These are phyloP conservation scores for Serrognathus titanus DNA, from an alignment of 2,888 invertebrate genomes.

Conservation along the genomic window DNA sequence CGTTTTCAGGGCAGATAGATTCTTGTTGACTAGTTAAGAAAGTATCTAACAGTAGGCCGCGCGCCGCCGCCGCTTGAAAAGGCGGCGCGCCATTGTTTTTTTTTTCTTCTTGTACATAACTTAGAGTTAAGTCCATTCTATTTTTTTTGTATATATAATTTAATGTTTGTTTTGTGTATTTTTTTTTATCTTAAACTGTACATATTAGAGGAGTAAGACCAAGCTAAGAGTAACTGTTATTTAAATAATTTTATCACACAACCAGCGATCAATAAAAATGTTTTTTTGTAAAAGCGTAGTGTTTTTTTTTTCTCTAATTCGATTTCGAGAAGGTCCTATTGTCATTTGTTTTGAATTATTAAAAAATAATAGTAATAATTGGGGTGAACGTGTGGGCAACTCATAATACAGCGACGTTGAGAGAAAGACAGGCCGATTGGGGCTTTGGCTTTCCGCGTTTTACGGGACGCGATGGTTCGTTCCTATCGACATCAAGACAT, in stretches of 20 bases:
- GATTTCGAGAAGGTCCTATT: too few species aligned
- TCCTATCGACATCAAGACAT: too few species aligned
- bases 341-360: too few species aligned
- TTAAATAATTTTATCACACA: constrained; percentile 24
- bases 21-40: constrained; percentile 19
- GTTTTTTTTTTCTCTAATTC: neutral
- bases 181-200: constrained; percentile 12
- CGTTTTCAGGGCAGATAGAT: constrained; percentile 10
- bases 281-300: constrained; percentile 10
- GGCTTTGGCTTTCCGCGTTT: too few species aligned
- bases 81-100: neutral
- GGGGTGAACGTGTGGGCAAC: neutral
- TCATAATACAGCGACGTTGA: too few species aligned
- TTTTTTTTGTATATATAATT: constrained; percentile 3
- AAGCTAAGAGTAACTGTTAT: constrained; percentile 19
- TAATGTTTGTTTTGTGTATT: constrained; percentile 10
- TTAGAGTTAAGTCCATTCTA: neutral
- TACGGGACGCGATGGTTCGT: too few species aligned
- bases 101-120: constrained; percentile 5
- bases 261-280: constrained; percentile 10
- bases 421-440: too few species aligned
- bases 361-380: neutral
- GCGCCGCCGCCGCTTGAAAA: neutral
- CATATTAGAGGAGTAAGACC: constrained; percentile 19
- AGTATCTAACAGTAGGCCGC: constrained; percentile 9